Evolutionary conservation across 2,797 vertebrate genomes (phyloP).

Genomic region (Gambelia wislizenii): DNA sequence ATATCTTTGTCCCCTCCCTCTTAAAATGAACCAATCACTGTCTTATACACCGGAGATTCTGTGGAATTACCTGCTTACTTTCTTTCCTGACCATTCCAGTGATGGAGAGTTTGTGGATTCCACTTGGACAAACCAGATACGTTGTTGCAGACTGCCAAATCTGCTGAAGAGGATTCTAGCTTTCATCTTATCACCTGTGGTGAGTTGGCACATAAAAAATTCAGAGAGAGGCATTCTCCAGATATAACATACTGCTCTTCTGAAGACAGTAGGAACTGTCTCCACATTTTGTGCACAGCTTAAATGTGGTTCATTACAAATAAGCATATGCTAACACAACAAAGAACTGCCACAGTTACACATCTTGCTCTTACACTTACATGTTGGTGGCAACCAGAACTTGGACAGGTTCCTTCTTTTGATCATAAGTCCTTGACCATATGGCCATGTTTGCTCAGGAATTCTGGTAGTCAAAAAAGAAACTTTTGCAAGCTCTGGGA

Average conservation of each 20-base stretch:
- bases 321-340: neutral
- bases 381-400: neutral
- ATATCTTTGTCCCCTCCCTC: neutral
- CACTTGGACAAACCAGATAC: conserved; percentile 73
- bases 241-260: neutral
- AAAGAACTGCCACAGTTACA: neutral
- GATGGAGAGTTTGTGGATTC: conserved; percentile 82
- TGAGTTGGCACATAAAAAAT: conserved; percentile 70
- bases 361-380: neutral
- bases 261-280: neutral
- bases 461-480: too few relatives aligned
- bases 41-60: neutral
- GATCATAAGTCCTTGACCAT: too few relatives aligned
- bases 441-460: too few relatives aligned
- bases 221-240: neutral
- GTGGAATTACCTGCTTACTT: conserved; percentile 1
- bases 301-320: neutral
- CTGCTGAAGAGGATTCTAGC: conserved; percentile 81
- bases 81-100: conserved; percentile 68
- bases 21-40: neutral
- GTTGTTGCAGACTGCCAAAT: conserved; percentile 73
- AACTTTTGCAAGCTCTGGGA: too few relatives aligned
- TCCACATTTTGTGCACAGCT: neutral
- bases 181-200: conserved; percentile 83
- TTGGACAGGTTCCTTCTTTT: too few relatives aligned